Base-by-base conservation (phyloP, 2,113 vertebrate genomes). In the Gymnocephalus cernua region DNA sequence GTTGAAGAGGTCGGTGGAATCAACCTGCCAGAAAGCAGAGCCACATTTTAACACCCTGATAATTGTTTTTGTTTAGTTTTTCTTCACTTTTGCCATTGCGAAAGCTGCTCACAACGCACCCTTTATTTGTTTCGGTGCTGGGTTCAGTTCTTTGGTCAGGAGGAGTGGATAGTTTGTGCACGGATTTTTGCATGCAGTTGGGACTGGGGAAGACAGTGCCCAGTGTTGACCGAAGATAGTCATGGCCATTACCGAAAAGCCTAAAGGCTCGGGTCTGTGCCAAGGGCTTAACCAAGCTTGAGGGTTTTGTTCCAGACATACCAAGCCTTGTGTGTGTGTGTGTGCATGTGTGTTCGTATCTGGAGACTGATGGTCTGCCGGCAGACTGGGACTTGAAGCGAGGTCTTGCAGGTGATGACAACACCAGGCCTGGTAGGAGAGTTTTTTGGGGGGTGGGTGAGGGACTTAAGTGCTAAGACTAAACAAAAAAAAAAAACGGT, bases 351-450 rank as follows among this genome's bases (percentile, higher is more conserved):
- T 59, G 74, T 85, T 79, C 62, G 75, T 45, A 72, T 53, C 59
- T 77, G 73, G 84, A 85, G 77, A 83, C 77, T 82, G 83, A 92
- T 69, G 80, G 91, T 93, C 93, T 94, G 93, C 92, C 88, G 91
- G 92, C 93, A 93, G 92, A 94, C 93, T 90, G 85, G 74, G 85
- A 92, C 86, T 81, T 48, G 50, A 79, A 73, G 73, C 59, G 62
- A 86, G 74, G 87, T 86, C 79, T 19, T 79, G 82, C 85, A 66
- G 84, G 65, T n/a, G 66, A 71, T 35, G 85, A 74, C 75, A 74
- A 84, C 80, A 82, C 88, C 84, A 58, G 66, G 77, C 19, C 84
- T 63, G 68, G 74, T 57, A 62, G 77, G 53, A 59, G 29, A 74
- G 68, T 54, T 74, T 79, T 59, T 67, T 9, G 9, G 58, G 19